Conservation (phyloP, 2,888 invertebrate genomes). For the Amblyjoppa proteus region DNA sequence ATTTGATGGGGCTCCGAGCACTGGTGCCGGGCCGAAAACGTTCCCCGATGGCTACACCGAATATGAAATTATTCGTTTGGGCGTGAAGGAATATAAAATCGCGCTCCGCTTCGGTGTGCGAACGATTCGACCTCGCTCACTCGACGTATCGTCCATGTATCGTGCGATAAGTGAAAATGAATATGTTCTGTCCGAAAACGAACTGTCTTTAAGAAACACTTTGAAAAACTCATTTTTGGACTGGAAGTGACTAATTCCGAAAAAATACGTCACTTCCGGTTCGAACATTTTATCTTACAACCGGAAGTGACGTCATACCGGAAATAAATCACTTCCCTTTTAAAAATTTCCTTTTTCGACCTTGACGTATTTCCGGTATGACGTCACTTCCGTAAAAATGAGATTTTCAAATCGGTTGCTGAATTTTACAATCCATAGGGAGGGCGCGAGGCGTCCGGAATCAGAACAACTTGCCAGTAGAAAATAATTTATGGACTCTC, state of each 20-base stretch:
- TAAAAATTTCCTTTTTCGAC: too few relatives aligned
- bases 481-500: constrained; percentile 54
- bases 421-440: too few relatives aligned
- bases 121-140: background rate
- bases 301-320: too few relatives aligned
- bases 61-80: constrained; percentile 48
- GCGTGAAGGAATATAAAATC: constrained; percentile 31
- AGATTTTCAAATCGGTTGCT: background rate
- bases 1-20: constrained; percentile 12
- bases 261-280: too few relatives aligned
- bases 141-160: background rate
- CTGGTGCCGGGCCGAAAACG: background rate
- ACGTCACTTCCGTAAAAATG: background rate
- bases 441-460: background rate
- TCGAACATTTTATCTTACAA: too few relatives aligned
- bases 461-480: constrained; percentile 5
- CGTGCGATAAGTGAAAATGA: constrained; percentile 9
- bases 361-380: too few relatives aligned
- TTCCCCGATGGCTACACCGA: background rate
- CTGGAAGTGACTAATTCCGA: too few relatives aligned
- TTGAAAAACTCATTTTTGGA: background rate
- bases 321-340: too few relatives aligned
- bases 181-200: background rate
- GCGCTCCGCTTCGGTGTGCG: background rate
- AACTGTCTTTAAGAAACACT: background rate